These are phyloP conservation scores for Monochamus alternatus DNA, from an alignment of 2,888 invertebrate species.

Conservation along the genomic window DNA sequence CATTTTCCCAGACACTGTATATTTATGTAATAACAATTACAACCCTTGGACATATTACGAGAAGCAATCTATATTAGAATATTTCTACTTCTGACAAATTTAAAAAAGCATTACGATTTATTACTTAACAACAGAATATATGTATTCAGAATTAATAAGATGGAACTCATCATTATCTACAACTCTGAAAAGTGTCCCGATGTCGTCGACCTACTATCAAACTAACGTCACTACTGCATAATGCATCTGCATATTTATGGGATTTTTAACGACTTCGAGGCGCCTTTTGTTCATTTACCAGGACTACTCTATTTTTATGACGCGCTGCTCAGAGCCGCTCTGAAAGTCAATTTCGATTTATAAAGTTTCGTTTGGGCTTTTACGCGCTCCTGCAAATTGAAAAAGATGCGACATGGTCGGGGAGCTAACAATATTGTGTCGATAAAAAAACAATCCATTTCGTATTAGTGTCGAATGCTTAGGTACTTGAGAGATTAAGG, in stretches of 20 bases:
- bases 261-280: slow-evolving; percentile 3
- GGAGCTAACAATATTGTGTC: background rate
- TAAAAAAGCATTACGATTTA: too few species aligned
- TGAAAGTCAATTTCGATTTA: slow-evolving; percentile 4
- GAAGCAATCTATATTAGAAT: too few species aligned
- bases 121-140: too few species aligned
- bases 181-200: background rate
- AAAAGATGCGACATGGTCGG: background rate
- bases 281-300: background rate
- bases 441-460: slow-evolving; percentile 1
- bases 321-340: background rate
- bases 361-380: background rate
- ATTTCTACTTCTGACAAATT: too few species aligned
- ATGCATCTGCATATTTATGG: slow-evolving; percentile 10
- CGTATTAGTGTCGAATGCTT: background rate
- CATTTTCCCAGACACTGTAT: too few species aligned
- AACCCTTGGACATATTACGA: too few species aligned
- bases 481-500: too few species aligned
- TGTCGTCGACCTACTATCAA: background rate
- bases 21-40: too few species aligned
- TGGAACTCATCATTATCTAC: too few species aligned
- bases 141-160: too few species aligned
- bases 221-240: background rate
- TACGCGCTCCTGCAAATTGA: background rate
- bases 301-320: background rate